These are phyloP conservation scores for Erythrolamprus reginae DNA, from an alignment of 2,113 vertebrate genomes.

Conservation along the genomic window DNA sequence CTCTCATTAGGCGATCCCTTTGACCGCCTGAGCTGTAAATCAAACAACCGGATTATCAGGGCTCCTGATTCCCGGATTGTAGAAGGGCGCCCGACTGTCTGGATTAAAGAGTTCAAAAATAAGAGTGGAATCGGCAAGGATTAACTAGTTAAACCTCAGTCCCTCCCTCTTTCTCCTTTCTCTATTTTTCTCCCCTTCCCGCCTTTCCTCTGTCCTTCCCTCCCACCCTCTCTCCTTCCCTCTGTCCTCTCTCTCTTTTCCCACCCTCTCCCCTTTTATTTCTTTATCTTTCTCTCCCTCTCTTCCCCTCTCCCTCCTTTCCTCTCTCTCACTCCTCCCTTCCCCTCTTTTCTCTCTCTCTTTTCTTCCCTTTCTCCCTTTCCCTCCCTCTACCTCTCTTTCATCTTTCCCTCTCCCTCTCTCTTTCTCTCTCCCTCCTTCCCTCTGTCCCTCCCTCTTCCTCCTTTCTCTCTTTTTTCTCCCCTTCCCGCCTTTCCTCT, in stretches of 20 bases:
- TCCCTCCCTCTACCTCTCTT: too few relatives aligned
- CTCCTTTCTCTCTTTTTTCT: too few relatives aligned
- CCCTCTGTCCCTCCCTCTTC: too few relatives aligned
- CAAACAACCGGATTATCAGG: conserved; percentile 93
- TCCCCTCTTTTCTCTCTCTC: too few relatives aligned
- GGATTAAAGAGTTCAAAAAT: conserved; percentile 73
- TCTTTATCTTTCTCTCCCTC: too few relatives aligned
- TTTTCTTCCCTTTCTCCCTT: too few relatives aligned
- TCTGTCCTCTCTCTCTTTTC: not conserved
- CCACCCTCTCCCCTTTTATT: too few relatives aligned
- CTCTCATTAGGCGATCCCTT: conserved; percentile 94
- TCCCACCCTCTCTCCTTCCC: not conserved
- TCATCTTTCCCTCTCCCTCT: too few relatives aligned
- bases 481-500: too few relatives aligned
- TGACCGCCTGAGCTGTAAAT: conserved; percentile 86
- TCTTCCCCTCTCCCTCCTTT: too few relatives aligned
- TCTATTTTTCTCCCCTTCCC: not conserved
- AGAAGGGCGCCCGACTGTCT: conserved; percentile 96
- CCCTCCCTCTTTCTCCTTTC: not conserved
- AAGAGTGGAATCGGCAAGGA: conserved; percentile 83
- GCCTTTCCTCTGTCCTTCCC: too few relatives aligned
- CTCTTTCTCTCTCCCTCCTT: accelerated
- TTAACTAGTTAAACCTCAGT: conserved; percentile 64
- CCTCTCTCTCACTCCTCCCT: not conserved
- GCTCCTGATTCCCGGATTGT: conserved; percentile 92